Evolutionary conservation across 35 echinoderm and acorn worm genomes (phyloP).

Genomic region (Patiria miniata): DNA sequence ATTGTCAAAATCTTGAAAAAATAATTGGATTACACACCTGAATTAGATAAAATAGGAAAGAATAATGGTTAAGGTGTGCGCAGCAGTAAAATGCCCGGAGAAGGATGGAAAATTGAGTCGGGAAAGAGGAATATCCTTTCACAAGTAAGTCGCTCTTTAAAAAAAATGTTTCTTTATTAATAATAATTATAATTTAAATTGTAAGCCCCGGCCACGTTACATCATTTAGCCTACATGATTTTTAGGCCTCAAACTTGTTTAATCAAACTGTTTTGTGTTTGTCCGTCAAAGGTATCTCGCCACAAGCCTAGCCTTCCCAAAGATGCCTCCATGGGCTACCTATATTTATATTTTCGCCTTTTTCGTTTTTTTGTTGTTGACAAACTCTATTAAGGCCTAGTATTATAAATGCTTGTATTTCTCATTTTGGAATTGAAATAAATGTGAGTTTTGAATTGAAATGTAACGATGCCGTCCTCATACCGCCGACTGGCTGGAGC

Average conservation of each 20-base stretch:
- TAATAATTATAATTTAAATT: neutral
- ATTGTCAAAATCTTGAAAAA: neutral
- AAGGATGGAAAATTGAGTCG: neutral
- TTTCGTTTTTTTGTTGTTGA: no score
- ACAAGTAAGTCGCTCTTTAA: neutral
- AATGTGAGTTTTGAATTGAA: neutral
- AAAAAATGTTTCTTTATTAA: neutral
- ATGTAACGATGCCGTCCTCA: neutral
- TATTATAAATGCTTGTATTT: neutral
- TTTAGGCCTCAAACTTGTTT: no score
- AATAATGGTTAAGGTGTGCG: neutral
- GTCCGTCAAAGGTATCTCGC: no score
- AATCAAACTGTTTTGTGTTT: no score
- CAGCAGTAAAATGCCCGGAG: neutral
- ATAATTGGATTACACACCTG: neutral
- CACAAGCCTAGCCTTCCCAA: no score
- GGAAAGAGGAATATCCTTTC: neutral
- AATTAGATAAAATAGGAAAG: neutral
- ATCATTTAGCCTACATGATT: no score
- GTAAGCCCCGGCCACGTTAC: neutral
- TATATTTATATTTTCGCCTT: no score
- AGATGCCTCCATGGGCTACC: no score
- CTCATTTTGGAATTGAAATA: no score
- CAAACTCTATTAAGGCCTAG: no score
- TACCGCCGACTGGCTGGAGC: neutral